A percentile compares a stretch with the other conserved stretches of the same genome.
These are phyloP conservation scores for Dendrolimus kikuchii DNA, from an alignment of 1,140 invertebrate genomes.

Conservation along the genomic window DNA sequence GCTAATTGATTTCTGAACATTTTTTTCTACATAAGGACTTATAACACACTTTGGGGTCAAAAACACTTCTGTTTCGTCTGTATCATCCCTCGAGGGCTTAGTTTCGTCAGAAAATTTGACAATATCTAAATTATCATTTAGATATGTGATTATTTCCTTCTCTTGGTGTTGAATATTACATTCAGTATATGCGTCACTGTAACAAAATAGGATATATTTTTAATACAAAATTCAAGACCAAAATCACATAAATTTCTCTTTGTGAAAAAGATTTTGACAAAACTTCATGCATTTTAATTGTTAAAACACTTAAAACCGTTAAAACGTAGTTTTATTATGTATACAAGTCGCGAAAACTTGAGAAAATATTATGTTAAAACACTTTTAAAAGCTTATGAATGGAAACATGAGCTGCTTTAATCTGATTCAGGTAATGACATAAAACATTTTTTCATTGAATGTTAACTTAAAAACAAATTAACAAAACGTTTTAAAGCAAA, in stretches of 20 bases:
- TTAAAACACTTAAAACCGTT: too few relatives aligned
- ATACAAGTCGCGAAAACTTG: too few relatives aligned
- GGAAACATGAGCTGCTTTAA: too few relatives aligned
- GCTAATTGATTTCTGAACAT: constrained; percentile 32
- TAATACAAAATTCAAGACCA: background rate
- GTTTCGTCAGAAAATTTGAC: constrained; percentile 15
- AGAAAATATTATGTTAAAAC: too few relatives aligned
- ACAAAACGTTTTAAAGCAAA: constrained; percentile 4
- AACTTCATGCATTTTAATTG: too few relatives aligned
- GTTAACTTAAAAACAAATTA: background rate
- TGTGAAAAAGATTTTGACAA: too few relatives aligned
- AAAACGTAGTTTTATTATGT: too few relatives aligned
- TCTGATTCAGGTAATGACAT: too few relatives aligned
- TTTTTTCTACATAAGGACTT: constrained; percentile 37
- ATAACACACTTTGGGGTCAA: constrained; percentile 48
- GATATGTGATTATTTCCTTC: constrained; percentile 51
- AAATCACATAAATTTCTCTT: too few relatives aligned
- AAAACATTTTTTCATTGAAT: too few relatives aligned
- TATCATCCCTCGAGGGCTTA: constrained; percentile 29
- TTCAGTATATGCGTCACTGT: constrained; percentile 60
- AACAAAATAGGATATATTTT: constrained; percentile 22
- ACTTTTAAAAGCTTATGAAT: too few relatives aligned
- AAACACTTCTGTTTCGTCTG: constrained; percentile 40
- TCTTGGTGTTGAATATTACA: constrained; percentile 59
- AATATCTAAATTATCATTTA: constrained; percentile 32